Conservation (phyloP, 2,888 invertebrate species). For the Scelioninae gen. 1 region DNA sequence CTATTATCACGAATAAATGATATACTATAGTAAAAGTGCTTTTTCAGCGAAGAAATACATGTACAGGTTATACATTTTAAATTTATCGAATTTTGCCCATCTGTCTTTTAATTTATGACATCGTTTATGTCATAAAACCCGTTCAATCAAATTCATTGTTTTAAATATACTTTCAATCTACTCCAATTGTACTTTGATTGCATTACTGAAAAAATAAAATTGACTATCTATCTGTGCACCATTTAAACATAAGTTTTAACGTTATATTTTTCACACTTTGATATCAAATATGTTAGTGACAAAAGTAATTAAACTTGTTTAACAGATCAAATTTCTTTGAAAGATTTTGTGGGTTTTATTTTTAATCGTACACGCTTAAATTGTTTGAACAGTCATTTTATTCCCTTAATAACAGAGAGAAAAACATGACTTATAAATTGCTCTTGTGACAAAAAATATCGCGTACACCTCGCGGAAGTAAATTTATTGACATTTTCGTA, state of each 20-base stretch:
- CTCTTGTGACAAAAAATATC: too few relatives aligned
- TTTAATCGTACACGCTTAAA: not conserved
- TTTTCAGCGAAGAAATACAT: not conserved
- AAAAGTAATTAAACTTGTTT: not conserved
- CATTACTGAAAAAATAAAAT: not conserved
- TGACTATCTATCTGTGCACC: not conserved
- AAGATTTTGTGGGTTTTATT: not conserved
- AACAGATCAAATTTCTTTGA: not conserved
- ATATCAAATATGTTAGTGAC: not conserved
- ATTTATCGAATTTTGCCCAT: conserved; percentile 4
- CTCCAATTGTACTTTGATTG: not conserved
- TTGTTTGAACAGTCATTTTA: too few relatives aligned
- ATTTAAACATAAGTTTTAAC: not conserved
- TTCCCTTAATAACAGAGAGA: too few relatives aligned
- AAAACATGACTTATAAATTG: too few relatives aligned
- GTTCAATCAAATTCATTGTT: not conserved
- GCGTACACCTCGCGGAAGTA: too few relatives aligned
- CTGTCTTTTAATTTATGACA: conserved; percentile 4
- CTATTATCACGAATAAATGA: too few relatives aligned
- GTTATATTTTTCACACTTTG: not conserved
- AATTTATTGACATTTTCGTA: too few relatives aligned
- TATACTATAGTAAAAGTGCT: not conserved
- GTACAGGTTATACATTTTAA: not conserved
- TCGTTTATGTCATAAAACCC: not conserved
- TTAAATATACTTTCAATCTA: conserved; percentile 2